Percentiles rank a stretch among this genome's conserved stretches.
Conservation (phyloP, 2,113 vertebrate species). For the Coturnix japonica region DNA sequence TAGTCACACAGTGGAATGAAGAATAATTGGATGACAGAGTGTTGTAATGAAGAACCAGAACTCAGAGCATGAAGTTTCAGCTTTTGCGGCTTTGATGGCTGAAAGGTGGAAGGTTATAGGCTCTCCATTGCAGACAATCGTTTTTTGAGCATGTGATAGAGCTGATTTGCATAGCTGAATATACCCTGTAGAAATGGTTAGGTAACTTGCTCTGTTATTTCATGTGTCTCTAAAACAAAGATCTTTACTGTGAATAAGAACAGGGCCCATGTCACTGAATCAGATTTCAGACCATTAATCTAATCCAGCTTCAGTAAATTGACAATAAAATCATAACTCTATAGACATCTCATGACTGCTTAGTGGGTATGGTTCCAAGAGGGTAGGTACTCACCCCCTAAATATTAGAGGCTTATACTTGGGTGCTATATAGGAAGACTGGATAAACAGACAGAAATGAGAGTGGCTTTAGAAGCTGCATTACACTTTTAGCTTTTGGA, state of each 20-base stretch:
- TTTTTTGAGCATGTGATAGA: background rate
- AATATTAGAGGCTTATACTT: background rate
- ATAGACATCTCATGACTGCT: background rate
- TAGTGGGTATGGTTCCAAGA: background rate
- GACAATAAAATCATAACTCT: background rate
- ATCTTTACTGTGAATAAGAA: background rate
- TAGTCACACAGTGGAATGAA: conserved; percentile 2
- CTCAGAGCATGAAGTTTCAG: background rate
- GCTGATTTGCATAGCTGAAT: background rate
- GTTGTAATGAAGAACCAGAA: background rate
- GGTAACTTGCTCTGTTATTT: background rate
- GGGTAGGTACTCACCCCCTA: background rate
- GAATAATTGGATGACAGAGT: conserved; percentile 11
- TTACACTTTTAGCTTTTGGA: background rate
- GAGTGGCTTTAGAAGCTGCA: background rate
- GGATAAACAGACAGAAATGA: background rate
- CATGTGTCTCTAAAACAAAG: background rate
- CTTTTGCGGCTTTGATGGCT: background rate
- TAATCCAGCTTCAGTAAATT: background rate
- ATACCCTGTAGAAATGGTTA: background rate
- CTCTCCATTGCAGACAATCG: background rate
- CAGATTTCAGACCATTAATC: background rate
- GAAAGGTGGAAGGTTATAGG: background rate
- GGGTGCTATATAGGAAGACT: background rate
- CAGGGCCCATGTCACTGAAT: background rate